Conservation (phyloP, 2,888 invertebrate genomes). For the Coecobrya sp. region DNA sequence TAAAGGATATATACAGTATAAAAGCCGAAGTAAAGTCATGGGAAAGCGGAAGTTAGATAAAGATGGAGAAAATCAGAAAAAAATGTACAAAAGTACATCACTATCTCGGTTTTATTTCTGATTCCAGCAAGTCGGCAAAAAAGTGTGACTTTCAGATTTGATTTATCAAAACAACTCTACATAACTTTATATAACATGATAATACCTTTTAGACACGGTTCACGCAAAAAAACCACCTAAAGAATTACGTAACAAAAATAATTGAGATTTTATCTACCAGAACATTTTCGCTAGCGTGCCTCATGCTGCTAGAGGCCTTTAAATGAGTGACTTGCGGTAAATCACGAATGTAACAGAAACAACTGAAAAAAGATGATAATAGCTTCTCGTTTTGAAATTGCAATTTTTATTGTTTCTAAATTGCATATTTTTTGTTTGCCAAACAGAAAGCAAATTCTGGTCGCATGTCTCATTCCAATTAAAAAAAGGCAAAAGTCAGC, state of each 20-base stretch:
- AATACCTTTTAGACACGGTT: background rate
- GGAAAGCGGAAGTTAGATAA: background rate
- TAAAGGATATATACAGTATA: background rate
- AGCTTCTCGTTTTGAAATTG: constrained; percentile 28
- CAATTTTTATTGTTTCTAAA: constrained; percentile 13
- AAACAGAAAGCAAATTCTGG: background rate
- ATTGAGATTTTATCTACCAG: constrained; percentile 13
- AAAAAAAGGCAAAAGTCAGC: background rate
- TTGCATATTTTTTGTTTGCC: constrained; percentile 36
- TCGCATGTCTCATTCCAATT: background rate
- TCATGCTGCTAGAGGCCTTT: constrained; percentile 11
- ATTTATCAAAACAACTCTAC: background rate
- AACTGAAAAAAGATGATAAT: background rate
- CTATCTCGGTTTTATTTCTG: background rate
- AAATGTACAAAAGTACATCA: background rate
- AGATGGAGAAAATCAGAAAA: background rate
- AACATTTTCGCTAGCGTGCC: background rate
- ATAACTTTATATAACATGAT: background rate
- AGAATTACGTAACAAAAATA: background rate
- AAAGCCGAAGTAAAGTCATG: background rate
- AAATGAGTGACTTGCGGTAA: constrained; percentile 17
- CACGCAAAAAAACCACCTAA: background rate
- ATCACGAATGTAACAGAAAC: background rate
- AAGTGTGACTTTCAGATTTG: background rate
- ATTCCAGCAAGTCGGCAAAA: too few relatives aligned